phyloP scores from a whole-genome alignment of 2,888 invertebrate genomes.

The Caenorhabditis macrosperma region DNA sequence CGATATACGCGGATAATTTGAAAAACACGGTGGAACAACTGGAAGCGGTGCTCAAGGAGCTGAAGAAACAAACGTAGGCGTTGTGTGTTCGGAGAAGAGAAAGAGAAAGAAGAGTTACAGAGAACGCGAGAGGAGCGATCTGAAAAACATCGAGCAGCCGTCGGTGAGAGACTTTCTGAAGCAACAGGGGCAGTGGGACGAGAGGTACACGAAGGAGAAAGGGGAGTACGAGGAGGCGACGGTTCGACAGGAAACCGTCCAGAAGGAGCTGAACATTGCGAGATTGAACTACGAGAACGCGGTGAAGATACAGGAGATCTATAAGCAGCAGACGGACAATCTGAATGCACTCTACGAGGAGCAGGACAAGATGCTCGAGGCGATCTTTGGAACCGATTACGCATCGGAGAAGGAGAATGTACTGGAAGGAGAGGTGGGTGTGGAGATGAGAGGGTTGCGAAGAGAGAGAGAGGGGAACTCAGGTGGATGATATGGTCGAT shows the following conservation, averaged over 20 bases:
- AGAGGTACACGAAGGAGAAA: constrained; percentile 81
- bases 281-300: constrained; percentile 79
- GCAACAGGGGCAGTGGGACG: constrained; percentile 80
- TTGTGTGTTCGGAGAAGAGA: background rate
- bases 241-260: constrained; percentile 81
- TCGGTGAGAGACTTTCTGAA: constrained; percentile 80
- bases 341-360: constrained; percentile 81
- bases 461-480: background rate
- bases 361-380: constrained; percentile 81
- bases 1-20: constrained; percentile 80
- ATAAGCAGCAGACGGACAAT: constrained; percentile 80
- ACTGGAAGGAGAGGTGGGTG: constrained; percentile 81
- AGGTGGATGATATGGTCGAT: constrained; percentile 82
- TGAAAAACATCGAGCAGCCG: constrained; percentile 81
- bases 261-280: constrained; percentile 81
- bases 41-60: constrained; percentile 80
- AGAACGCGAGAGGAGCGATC: constrained; percentile 81
- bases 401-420: constrained; percentile 83
- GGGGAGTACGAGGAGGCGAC: constrained; percentile 82
- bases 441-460: background rate
- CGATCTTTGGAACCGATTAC: constrained; percentile 83
- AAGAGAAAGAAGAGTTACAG: constrained; percentile 69
- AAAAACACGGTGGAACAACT: constrained; percentile 79
- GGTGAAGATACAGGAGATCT: constrained; percentile 79
- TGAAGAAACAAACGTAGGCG: constrained; percentile 80